Evolutionary conservation across 2,797 vertebrate species (phyloP).

Genomic region (Lycodopsis pacificus): DNA sequence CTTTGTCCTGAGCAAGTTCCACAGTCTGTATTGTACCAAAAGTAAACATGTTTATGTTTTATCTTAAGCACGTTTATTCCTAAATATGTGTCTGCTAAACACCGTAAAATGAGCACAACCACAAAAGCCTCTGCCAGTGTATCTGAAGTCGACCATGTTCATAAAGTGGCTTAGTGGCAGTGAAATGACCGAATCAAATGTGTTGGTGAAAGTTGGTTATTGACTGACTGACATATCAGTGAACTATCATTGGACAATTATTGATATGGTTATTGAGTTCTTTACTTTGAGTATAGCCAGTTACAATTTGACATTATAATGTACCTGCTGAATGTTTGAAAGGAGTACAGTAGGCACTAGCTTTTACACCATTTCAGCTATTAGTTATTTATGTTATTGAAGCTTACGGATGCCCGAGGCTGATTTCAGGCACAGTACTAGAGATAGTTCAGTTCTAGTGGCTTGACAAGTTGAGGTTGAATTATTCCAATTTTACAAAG

Average conservation of each 20-base stretch:
- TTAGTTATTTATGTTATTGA: background rate
- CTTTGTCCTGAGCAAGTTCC: background rate
- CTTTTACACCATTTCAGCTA: background rate
- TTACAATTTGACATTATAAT: background rate
- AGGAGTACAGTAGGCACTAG: background rate
- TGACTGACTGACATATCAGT: background rate
- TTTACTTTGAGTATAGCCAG: background rate
- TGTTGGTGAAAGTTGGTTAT: background rate
- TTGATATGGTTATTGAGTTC: background rate
- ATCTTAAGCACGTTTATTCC: background rate
- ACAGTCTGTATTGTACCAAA: background rate
- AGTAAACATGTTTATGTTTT: background rate
- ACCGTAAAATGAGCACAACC: background rate
- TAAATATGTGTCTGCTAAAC: background rate
- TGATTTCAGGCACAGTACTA: background rate
- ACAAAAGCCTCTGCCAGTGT: background rate
- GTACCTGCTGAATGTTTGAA: background rate
- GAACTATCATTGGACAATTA: background rate
- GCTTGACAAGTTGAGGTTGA: background rate
- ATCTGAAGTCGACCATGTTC: background rate
- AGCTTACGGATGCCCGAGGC: background rate
- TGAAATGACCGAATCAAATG: background rate
- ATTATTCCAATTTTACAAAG: background rate
- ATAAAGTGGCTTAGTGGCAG: background rate
- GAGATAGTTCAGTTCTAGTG: background rate